Base-by-base conservation (phyloP, 2,797 vertebrate species). In the Amniataba percoides region DNA sequence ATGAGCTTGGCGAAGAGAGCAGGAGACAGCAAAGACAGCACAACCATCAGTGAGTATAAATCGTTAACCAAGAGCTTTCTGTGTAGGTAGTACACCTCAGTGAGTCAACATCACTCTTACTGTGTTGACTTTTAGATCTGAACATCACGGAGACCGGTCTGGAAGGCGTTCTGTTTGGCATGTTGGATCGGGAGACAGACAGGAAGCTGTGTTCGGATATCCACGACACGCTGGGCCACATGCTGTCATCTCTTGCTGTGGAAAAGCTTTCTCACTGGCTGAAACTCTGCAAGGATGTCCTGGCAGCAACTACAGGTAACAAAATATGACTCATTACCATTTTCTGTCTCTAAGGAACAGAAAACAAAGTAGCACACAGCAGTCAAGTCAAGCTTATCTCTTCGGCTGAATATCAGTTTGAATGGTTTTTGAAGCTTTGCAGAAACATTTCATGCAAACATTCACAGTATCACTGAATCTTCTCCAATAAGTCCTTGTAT, bases 251-350 rank as follows among this genome's bases (percentile, higher is more conserved):
- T 0, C 94, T 99, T 78, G 98, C 98, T 2, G 97, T 99, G 77
- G 97, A 97, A 83, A 99, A 99, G 83, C 97, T 99, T 76, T 97
- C 98, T 39, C 98, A 99, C 86, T 99, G 98, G 98, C 93, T 99
- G 27, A 97, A 97, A 93, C 96, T 99, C 58, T 99, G 98, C 92
- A 99, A 99, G 87, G 98, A 99, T 84, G 98, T 99, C 51, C 94
- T 99, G 74, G 98, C 98, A 82, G 98, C 98, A 84, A 97, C 96
- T 55, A 99, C 97, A 90, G 98, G 98, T 99, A 92, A 71, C 15
- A 18, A 42, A 65, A 51, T n/a, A 14, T 53, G 19, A 56, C 25
- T 19, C 10, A 3, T 59, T 7, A 25, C 5, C 0, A 9, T 62
- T 53, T 59, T 31, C n/a, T 43, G 14, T 43, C n/a, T 77, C 21